Base-by-base conservation (phyloP, 2,797 vertebrate genomes). In the Cyprinodon diabolis region DNA sequence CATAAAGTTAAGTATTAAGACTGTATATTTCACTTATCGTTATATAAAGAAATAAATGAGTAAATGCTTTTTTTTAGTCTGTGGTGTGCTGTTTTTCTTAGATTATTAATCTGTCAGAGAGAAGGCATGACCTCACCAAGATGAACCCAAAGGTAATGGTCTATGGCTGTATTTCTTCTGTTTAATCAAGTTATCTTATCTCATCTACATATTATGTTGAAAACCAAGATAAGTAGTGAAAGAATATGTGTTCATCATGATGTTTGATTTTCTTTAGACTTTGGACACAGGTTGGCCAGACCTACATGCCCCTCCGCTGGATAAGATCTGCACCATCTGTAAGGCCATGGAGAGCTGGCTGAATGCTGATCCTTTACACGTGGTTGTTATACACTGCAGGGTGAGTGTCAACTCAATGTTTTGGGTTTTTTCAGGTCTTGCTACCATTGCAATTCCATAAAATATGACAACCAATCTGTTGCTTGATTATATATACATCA, bases 341-440 rank as follows among this genome's bases (percentile, higher is more conserved):
- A 99, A 99, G 90, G 95, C 97, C 49, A 97, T 98, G 95, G 98
- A 99, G 91, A 94, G 95, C 37, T 99, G 98, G 98, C 93, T 99
- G 66, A 96, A 96, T 78, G 95, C 85, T 0, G 94, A 97, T 89
- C 95, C 96, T 6, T 95, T 97, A 7, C 97, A 97, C 0, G 97
- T 99, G 78, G 98, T 95, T 6, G 98, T 99, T 23, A 97, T 99
- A 83, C 97, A 99, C 87, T 98, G 97, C 93, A 95, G 95, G 92
- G 98, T 99, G 86, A 96, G 96, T 40, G 57, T 75, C 51, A 19
- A 3, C 4, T 2, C 2, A 2, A 51, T 30, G 13, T 58, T 4
- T 11, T 66, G 19, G 49, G 6, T 15, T 19, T 35, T 37, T 47
- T 58, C 57, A 13, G 51, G 54, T 55, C 54, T 55, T 54, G 19